Conservation (phyloP, 1,140 invertebrate genomes). For the Acromyrmex heyeri region DNA sequence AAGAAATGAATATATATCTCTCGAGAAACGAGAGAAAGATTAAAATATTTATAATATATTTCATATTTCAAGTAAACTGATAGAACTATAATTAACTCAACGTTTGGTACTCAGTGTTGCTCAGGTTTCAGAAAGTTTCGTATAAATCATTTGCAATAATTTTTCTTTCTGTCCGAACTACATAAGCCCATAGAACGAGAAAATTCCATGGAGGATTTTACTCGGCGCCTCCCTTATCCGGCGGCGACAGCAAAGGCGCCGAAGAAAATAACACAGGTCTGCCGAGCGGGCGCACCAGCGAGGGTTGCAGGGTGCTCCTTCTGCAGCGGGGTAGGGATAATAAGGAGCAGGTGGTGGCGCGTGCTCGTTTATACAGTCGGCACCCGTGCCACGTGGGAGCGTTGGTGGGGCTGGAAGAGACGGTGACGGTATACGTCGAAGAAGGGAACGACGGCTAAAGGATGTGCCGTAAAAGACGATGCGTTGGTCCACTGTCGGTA, state of each 20-base stretch:
- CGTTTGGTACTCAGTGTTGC: not conserved
- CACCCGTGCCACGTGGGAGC: constrained; percentile 73
- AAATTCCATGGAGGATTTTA: constrained; percentile 50
- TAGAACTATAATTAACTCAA: not conserved
- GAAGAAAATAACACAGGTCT: constrained; percentile 67
- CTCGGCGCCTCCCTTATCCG: constrained; percentile 40
- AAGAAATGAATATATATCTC: not conserved
- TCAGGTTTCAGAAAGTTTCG: not conserved
- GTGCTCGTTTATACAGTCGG: constrained; percentile 76
- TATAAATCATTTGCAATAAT: constrained; percentile 47
- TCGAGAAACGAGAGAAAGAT: not conserved
- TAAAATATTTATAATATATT: not conserved
- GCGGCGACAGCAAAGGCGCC: constrained; percentile 56
- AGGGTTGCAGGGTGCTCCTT: constrained; percentile 69
- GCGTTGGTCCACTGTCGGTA: constrained; percentile 21
- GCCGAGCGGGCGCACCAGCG: constrained; percentile 40
- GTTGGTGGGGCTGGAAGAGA: constrained; percentile 53
- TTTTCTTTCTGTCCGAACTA: constrained; percentile 14
- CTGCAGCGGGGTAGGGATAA: constrained; percentile 72
- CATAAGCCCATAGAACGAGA: constrained; percentile 22
- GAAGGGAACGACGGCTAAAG: constrained; percentile 18
- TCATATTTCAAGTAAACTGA: not conserved
- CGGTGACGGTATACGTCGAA: constrained; percentile 36
- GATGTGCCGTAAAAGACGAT: constrained; percentile 44
- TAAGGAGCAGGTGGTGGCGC: constrained; percentile 78